Evolutionary conservation across 2,797 vertebrate genomes (phyloP).

Genomic region (Vireo griseus): DNA sequence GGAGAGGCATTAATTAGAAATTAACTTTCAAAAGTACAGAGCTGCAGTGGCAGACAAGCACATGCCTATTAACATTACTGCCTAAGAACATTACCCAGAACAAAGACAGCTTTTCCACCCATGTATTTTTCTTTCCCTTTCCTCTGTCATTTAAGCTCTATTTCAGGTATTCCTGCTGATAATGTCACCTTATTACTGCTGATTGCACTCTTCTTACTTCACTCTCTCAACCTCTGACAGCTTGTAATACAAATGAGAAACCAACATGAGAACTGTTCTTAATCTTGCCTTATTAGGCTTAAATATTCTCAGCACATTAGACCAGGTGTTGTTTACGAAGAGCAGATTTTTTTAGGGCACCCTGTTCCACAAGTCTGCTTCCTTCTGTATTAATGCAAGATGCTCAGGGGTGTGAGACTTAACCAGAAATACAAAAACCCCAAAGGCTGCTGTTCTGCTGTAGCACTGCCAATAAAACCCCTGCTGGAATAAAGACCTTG

Average conservation of each 20-base stretch:
- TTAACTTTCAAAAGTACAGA: background rate
- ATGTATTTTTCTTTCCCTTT: background rate
- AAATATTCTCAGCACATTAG: background rate
- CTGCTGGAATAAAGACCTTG: background rate
- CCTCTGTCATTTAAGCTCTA: background rate
- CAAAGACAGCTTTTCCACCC: background rate
- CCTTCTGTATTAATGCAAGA: background rate
- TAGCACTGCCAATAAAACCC: background rate
- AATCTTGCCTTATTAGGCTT: background rate
- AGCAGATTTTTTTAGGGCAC: background rate
- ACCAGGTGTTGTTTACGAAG: background rate
- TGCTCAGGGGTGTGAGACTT: background rate
- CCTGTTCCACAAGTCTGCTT: background rate
- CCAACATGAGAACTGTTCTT: background rate
- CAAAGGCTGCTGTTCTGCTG: background rate
- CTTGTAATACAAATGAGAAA: background rate
- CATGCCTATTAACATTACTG: background rate
- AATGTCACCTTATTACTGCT: background rate
- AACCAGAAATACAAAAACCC: background rate
- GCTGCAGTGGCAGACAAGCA: background rate
- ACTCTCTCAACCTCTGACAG: background rate
- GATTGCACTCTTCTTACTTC: background rate
- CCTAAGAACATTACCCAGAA: background rate
- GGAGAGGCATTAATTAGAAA: background rate
- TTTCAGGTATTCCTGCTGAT: background rate